These are phyloP conservation scores for Gymnoscelis rufifasciata DNA, from an alignment of 2,888 invertebrate genomes.

Conservation along the genomic window DNA sequence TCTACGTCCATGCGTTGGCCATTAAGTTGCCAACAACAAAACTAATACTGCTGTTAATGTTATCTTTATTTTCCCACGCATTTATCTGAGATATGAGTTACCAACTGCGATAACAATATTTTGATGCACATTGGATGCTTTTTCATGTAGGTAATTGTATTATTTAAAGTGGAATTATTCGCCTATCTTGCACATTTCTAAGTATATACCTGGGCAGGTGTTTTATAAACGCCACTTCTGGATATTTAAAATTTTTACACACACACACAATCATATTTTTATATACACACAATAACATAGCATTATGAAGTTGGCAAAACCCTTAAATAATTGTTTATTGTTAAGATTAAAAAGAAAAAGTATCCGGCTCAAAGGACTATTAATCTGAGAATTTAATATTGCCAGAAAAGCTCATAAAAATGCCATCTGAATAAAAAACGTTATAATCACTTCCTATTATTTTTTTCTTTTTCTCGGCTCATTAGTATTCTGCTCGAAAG, in stretches of 20 bases:
- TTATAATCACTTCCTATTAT: conserved; percentile 15
- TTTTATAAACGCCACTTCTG: no score
- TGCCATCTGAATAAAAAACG: conserved; percentile 10
- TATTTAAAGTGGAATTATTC: no score
- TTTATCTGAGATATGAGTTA: background rate
- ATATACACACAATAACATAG: no score
- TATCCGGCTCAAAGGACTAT: background rate
- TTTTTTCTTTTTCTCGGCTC: conserved; percentile 7
- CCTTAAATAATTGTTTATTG: background rate
- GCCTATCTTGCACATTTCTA: no score
- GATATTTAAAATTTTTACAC: no score
- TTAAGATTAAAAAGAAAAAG: background rate
- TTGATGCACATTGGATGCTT: background rate
- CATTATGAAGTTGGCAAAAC: no score
- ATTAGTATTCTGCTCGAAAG: conserved; percentile 23
- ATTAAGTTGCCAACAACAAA: conserved; percentile 2
- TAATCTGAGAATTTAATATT: background rate
- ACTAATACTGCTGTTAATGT: background rate
- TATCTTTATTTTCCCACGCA: conserved; percentile 1
- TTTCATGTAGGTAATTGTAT: no score
- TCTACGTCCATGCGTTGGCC: background rate
- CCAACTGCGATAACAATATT: background rate
- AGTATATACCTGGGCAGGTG: no score
- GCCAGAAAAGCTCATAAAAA: conserved; percentile 10
- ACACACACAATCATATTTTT: no score